A percentile compares a stretch with the other conserved stretches of the same genome.
Evolutionary conservation across 2,888 invertebrate genomes (phyloP).

Genomic region (Cataglyphis altisquamis): DNA sequence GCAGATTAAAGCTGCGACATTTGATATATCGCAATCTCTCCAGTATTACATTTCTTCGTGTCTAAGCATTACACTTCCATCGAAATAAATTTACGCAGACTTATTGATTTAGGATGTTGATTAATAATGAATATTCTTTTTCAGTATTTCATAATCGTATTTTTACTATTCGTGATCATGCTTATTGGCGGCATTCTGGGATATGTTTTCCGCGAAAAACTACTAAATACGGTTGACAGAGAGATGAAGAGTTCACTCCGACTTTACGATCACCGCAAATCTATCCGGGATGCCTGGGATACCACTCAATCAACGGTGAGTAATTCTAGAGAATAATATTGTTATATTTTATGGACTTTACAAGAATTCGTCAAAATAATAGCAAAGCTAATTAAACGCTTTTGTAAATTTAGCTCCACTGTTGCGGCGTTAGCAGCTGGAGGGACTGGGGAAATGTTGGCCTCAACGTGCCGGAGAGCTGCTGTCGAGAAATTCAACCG

Average conservation of each 20-base stretch:
- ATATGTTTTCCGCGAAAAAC: constrained; percentile 95
- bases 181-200: constrained; percentile 96
- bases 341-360: constrained; percentile 2
- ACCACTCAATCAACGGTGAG: constrained; percentile 91
- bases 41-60: not conserved
- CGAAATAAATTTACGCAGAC: not conserved
- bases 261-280: constrained; percentile 90
- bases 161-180: constrained; percentile 96
- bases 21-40: not conserved
- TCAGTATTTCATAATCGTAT: constrained; percentile 95
- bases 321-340: not conserved
- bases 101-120: not conserved
- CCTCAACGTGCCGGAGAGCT: constrained; percentile 90
- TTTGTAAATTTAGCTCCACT: constrained; percentile 89
- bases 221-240: constrained; percentile 91
- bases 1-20: not conserved
- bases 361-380: not conserved
- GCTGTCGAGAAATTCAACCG: constrained; percentile 89
- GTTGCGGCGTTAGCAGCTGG: constrained; percentile 93
- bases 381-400: constrained; percentile 48
- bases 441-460: constrained; percentile 91
- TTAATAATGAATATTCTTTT: constrained; percentile 72
- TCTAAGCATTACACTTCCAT: not conserved
- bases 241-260: constrained; percentile 93
- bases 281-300: constrained; percentile 95